phyloP scores from a whole-genome alignment of 2,888 invertebrate genomes.

The Sepioteuthis lessoniana region DNA sequence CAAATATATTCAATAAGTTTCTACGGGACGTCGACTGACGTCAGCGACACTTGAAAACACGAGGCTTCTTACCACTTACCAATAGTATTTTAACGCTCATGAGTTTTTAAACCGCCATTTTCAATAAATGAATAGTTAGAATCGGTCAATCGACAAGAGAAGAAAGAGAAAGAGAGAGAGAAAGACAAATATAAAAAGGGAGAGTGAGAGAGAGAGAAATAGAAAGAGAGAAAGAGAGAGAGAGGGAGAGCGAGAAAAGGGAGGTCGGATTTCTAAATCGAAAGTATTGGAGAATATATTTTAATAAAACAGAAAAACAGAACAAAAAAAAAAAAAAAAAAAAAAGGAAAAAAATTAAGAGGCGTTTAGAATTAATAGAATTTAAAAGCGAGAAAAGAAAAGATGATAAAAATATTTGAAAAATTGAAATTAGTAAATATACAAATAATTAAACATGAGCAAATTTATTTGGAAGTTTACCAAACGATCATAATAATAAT shows the following conservation, averaged over 20 bases:
- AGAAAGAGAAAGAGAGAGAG: background rate
- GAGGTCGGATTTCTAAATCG: no score
- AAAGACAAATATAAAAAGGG: no score
- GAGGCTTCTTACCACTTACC: background rate
- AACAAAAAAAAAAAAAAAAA: background rate
- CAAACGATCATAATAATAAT: no score
- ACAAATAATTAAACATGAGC: no score
- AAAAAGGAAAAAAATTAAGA: background rate
- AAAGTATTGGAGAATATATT: background rate
- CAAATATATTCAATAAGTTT: conserved; percentile 15
- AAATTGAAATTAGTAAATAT: no score
- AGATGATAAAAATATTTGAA: no score
- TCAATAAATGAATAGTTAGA: background rate
- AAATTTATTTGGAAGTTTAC: no score
- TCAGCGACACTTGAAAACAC: conserved; percentile 1
- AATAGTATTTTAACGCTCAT: conserved; percentile 11
- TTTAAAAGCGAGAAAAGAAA: background rate
- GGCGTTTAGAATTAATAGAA: background rate
- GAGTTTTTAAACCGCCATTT: background rate
- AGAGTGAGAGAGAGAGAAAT: no score
- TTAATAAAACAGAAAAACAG: background rate
- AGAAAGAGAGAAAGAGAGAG: background rate
- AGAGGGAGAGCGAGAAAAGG: no score
- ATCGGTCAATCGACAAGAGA: background rate
- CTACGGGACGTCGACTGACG: background rate